phyloP scores from a whole-genome alignment of 2,797 vertebrate species.

The Anguilla obscura region DNA sequence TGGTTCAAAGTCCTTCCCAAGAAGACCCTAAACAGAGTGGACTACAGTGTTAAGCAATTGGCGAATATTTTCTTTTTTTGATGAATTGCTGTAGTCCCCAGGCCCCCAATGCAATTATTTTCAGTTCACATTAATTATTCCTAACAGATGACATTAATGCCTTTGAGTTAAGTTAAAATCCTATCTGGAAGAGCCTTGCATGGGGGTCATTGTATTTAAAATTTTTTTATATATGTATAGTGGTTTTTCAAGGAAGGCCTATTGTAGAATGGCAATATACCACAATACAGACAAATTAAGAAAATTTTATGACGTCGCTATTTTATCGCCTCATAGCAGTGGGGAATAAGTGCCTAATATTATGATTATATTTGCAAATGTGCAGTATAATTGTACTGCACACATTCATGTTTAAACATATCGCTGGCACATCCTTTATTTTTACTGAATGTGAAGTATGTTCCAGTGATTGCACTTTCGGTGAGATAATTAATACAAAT shows the following conservation, averaged over 20 bases:
- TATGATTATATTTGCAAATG: background rate
- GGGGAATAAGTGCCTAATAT: background rate
- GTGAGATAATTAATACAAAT: background rate
- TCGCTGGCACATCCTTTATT: background rate
- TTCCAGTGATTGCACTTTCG: background rate
- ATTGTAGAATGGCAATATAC: constrained; percentile 64
- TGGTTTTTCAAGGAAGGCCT: constrained; percentile 53
- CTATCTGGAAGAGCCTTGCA: constrained; percentile 64
- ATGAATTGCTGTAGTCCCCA: constrained; percentile 77
- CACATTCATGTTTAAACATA: background rate
- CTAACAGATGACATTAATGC: constrained; percentile 86
- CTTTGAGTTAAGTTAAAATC: constrained; percentile 81
- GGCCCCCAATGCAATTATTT: constrained; percentile 92
- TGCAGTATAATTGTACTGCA: background rate
- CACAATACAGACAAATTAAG: constrained; percentile 40
- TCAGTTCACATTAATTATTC: constrained; percentile 83
- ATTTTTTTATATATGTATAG: constrained; percentile 46
- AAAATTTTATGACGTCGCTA: background rate
- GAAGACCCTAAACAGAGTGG: constrained; percentile 69
- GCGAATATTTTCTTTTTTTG: constrained; percentile 65
- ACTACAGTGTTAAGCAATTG: constrained; percentile 65
- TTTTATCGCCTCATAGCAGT: background rate
- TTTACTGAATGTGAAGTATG: background rate
- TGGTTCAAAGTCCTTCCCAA: constrained; percentile 65
- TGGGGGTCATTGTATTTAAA: constrained; percentile 61